A percentile compares a stretch with the other conserved stretches of the same genome.
Evolutionary conservation across 2,888 invertebrate genomes (phyloP).

Genomic region (Crepidodera aurea): DNA sequence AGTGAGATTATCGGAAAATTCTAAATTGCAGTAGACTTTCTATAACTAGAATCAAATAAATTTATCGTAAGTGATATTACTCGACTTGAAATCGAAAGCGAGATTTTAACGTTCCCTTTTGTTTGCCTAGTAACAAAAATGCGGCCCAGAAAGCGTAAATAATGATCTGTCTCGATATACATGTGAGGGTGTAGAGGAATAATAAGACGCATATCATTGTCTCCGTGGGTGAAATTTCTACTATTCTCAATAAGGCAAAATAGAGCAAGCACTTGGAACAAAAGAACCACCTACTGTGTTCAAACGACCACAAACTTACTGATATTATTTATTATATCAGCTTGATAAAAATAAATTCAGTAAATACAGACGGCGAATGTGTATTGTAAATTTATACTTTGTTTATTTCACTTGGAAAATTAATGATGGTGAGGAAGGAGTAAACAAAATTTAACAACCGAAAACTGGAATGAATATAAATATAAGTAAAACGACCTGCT

Average conservation of each 20-base stretch:
- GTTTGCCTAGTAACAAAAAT: slow-evolving; percentile 2
- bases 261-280: slow-evolving; percentile 39
- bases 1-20: too few species aligned
- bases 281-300: slow-evolving; percentile 38
- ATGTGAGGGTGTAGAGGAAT: slow-evolving; percentile 37
- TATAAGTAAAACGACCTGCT: too few species aligned
- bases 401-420: too few species aligned
- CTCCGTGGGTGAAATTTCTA: slow-evolving; percentile 41
- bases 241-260: slow-evolving; percentile 40
- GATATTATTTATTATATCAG: slow-evolving; percentile 5
- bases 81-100: too few species aligned
- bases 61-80: too few species aligned
- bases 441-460: too few species aligned
- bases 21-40: too few species aligned
- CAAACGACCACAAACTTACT: slow-evolving; percentile 27
- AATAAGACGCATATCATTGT: slow-evolving; percentile 28
- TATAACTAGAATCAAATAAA: too few species aligned
- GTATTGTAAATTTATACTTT: background rate
- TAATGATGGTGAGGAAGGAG: too few species aligned
- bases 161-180: slow-evolving; percentile 13
- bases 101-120: background rate
- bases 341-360: background rate
- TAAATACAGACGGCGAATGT: background rate
- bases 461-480: too few species aligned
- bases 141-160: slow-evolving; percentile 25